Percentiles rank a stretch among this genome's conserved stretches.
These are phyloP conservation scores for Neoscelio sp. DNA, from an alignment of 2,888 invertebrate genomes.

Conservation along the genomic window DNA sequence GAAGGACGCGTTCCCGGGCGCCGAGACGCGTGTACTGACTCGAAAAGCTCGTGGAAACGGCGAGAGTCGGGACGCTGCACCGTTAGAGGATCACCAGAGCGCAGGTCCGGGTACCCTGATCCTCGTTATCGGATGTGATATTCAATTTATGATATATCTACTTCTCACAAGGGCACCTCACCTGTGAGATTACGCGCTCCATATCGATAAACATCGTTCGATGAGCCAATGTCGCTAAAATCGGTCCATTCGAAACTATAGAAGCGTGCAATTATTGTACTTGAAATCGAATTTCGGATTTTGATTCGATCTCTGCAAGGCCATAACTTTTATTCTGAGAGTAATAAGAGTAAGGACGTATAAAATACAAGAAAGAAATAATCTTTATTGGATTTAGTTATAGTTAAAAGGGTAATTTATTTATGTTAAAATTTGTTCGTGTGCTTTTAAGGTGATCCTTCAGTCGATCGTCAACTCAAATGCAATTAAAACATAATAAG, in stretches of 20 bases:
- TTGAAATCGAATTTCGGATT: no score
- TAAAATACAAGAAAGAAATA: no score
- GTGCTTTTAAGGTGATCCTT: no score
- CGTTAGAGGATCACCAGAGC: constrained; percentile 28
- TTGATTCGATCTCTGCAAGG: no score
- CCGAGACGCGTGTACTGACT: constrained; percentile 78
- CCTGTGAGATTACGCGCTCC: constrained; percentile 20
- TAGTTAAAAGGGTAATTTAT: no score
- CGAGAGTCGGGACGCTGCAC: constrained; percentile 48
- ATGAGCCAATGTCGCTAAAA: neutral
- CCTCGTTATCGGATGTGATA: constrained; percentile 60
- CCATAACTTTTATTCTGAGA: no score
- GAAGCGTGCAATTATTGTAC: neutral
- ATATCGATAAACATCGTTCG: constrained; percentile 26
- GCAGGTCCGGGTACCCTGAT: constrained; percentile 63
- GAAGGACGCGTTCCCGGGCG: constrained; percentile 80
- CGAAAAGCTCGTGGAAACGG: constrained; percentile 63
- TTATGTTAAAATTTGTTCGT: no score
- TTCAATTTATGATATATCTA: constrained; percentile 61
- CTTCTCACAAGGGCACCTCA: constrained; percentile 35
- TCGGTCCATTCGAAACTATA: neutral
- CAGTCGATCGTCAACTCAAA: no score
- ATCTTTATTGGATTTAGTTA: no score
- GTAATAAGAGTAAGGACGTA: no score
- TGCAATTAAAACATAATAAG: no score